Conservation (phyloP, 2,888 invertebrate species). For the Protonemura montana region DNA sequence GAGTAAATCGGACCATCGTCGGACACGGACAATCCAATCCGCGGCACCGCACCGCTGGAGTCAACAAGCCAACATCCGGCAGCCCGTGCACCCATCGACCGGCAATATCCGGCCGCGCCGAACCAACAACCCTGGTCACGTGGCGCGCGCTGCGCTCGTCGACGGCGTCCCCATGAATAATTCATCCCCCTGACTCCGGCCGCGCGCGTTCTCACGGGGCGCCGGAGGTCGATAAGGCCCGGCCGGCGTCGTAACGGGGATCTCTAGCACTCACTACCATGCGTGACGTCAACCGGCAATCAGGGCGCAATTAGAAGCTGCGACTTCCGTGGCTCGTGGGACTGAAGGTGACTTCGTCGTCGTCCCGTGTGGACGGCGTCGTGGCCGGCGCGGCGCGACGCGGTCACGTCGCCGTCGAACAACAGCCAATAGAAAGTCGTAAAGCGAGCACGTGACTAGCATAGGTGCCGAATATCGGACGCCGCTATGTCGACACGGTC, state of each 20-base stretch:
- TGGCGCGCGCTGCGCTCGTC: neutral
- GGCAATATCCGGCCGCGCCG: neutral
- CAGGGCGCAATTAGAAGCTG: neutral
- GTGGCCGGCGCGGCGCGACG: neutral
- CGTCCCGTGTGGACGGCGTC: neutral
- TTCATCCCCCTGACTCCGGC: neutral
- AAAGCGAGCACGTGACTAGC: neutral
- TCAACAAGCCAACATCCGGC: neutral
- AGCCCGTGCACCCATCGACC: neutral
- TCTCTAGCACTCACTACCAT: neutral
- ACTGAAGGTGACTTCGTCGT: neutral
- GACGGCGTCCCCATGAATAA: neutral
- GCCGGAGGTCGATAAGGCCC: constrained; percentile 2
- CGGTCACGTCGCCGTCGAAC: neutral
- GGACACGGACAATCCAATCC: neutral
- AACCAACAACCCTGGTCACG: neutral
- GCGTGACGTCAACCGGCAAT: neutral
- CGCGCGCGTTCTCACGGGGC: neutral
- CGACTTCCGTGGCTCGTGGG: neutral
- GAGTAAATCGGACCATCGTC: no score
- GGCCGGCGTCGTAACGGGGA: neutral
- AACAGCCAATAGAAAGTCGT: neutral
- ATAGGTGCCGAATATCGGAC: neutral
- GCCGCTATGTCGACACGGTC: no score
- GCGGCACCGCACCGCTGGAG: neutral